Percentiles rank a stretch among this genome's conserved stretches.
These are phyloP conservation scores for Heliconius hewitsoni DNA, from an alignment of 1,140 invertebrate species.

Conservation along the genomic window DNA sequence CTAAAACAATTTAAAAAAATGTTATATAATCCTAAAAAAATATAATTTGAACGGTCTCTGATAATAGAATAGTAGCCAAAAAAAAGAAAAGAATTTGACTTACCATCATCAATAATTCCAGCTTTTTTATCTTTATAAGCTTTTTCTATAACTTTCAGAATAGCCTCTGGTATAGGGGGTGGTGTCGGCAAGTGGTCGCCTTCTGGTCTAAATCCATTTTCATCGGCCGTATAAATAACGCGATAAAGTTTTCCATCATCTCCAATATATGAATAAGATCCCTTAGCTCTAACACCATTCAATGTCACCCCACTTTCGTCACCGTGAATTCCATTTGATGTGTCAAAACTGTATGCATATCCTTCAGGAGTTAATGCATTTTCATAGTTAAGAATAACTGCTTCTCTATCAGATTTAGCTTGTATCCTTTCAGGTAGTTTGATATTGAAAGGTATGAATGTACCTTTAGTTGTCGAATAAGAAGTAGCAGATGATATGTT, in stretches of 20 bases:
- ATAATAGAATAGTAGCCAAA: too few species aligned
- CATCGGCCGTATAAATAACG: conserved; percentile 86
- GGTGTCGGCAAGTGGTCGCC: conserved; percentile 92
- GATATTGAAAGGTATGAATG: background rate
- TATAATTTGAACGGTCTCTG: too few species aligned
- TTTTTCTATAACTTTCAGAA: conserved; percentile 79
- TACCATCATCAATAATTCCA: conserved; percentile 65
- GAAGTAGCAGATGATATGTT: background rate
- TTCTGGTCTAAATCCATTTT: conserved; percentile 82
- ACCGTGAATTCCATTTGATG: conserved; percentile 84
- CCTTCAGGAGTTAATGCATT: conserved; percentile 81
- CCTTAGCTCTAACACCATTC: conserved; percentile 76
- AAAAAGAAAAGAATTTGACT: conserved; percentile 17
- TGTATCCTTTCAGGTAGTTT: conserved; percentile 45
- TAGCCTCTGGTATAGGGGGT: conserved; percentile 78
- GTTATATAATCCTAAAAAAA: too few species aligned
- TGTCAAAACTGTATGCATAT: conserved; percentile 83
- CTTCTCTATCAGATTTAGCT: conserved; percentile 57
- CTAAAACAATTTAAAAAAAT: conserved; percentile 41
- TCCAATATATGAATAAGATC: conserved; percentile 84
- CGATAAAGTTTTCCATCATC: conserved; percentile 84
- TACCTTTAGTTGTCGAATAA: background rate
- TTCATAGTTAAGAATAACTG: conserved; percentile 59
- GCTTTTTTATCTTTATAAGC: conserved; percentile 52
- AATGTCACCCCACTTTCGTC: conserved; percentile 81